Evolutionary conservation across 2,888 invertebrate genomes (phyloP).

Genomic region (Lissocephala sabroskyi): DNA sequence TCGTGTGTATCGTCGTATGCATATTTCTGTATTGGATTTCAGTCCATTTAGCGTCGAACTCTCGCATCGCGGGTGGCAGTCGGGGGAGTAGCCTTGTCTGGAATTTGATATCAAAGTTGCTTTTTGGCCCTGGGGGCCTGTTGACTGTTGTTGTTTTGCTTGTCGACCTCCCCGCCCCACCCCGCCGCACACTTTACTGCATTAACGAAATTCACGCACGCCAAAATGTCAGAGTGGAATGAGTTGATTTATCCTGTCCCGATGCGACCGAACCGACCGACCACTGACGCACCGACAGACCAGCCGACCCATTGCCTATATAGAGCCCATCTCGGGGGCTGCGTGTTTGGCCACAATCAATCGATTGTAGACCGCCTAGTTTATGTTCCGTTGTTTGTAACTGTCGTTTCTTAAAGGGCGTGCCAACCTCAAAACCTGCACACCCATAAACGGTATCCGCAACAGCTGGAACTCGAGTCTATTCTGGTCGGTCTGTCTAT

Average conservation of each 20-base stretch:
- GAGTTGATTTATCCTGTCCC: constrained; percentile 64
- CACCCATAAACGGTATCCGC: constrained; percentile 17
- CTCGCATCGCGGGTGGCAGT: constrained; percentile 12
- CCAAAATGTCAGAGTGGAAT: constrained; percentile 49
- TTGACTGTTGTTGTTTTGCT: constrained; percentile 16
- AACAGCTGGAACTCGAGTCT: constrained; percentile 47
- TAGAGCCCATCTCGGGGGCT: constrained; percentile 6
- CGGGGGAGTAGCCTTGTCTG: constrained; percentile 29
- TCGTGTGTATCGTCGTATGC: constrained; percentile 44
- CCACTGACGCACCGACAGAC: too few species aligned
- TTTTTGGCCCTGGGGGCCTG: constrained; percentile 7
- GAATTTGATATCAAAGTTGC: constrained; percentile 64
- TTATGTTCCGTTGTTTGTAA: constrained; percentile 47
- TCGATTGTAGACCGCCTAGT: constrained; percentile 48
- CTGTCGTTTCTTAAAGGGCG: constrained; percentile 53
- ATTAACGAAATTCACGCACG: constrained; percentile 64
- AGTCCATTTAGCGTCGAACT: constrained; percentile 45
- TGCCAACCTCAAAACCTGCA: constrained; percentile 26
- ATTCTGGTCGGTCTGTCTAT: too few species aligned
- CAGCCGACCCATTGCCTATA: too few species aligned
- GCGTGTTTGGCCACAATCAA: constrained; percentile 65
- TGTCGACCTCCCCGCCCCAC: too few species aligned
- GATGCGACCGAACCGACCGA: too few species aligned
- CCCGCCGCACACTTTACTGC: constrained; percentile 17
- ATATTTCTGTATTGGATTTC: constrained; percentile 66